A percentile compares a stretch with the other conserved stretches of the same genome.
phyloP scores from a whole-genome alignment of 2,113 vertebrate species.

The Periophthalmus modestus region DNA sequence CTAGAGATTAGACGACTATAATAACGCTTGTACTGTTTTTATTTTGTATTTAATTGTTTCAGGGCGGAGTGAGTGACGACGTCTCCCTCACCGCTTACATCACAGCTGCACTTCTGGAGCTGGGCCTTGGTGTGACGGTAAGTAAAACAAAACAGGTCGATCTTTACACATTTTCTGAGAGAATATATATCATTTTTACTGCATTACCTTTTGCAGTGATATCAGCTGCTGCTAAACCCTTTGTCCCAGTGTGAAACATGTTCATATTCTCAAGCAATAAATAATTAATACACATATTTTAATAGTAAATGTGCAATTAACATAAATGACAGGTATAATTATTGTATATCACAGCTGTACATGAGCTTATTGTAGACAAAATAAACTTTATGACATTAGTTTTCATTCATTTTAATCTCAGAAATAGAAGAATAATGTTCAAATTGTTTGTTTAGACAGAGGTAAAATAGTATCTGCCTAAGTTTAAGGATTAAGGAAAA shows the following conservation, averaged over 20 bases:
- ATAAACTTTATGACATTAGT: background rate
- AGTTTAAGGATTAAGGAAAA: too few relatives aligned
- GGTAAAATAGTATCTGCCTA: too few relatives aligned
- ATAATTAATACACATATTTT: background rate
- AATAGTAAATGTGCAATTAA: background rate
- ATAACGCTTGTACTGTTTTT: background rate
- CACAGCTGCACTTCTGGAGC: conserved; percentile 82
- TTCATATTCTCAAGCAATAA: background rate
- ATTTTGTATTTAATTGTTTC: background rate
- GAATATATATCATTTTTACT: background rate
- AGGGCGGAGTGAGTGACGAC: conserved; percentile 87
- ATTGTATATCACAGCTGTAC: background rate
- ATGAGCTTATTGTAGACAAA: background rate
- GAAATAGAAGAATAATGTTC: background rate
- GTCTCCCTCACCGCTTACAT: conserved; percentile 83
- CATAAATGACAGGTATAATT: background rate
- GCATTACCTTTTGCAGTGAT: too few relatives aligned
- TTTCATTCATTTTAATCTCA: background rate
- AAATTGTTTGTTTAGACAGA: too few relatives aligned
- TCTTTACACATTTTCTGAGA: background rate
- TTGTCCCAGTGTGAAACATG: background rate
- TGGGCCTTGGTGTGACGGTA: conserved; percentile 68
- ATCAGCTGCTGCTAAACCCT: background rate
- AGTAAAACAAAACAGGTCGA: conserved; percentile 34
- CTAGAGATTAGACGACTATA: too few relatives aligned